Percentiles rank a stretch among this genome's conserved stretches.
These are phyloP conservation scores for Anoplopoma fimbria DNA, from an alignment of 2,113 vertebrate species.

Conservation along the genomic window DNA sequence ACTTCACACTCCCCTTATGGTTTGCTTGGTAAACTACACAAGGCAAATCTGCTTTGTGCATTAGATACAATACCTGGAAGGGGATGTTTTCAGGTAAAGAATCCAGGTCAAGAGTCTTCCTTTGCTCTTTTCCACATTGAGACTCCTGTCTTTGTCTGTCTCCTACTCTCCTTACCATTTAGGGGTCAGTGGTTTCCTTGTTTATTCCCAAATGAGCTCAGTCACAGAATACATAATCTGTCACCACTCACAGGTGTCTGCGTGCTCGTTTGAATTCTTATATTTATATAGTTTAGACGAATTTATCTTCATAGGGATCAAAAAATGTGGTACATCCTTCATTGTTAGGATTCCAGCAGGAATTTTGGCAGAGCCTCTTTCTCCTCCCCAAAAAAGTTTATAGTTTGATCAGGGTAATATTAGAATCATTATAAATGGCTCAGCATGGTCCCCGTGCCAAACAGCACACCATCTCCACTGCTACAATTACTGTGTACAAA, in stretches of 20 bases:
- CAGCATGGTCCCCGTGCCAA: neutral
- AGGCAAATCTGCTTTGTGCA: neutral
- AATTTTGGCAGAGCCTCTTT: neutral
- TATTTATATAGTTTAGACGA: constrained; percentile 3
- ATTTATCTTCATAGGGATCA: neutral
- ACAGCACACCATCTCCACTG: neutral
- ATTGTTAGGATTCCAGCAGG: neutral
- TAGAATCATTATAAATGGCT: constrained; percentile 9
- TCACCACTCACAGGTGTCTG: neutral
- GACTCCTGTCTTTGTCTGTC: no score
- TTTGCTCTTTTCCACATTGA: neutral
- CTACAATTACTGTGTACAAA: constrained; percentile 1
- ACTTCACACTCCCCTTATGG: constrained; percentile 5
- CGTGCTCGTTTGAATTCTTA: neutral
- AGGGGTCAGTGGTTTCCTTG: constrained; percentile 27
- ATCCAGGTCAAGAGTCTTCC: constrained; percentile 9
- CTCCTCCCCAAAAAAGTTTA: neutral
- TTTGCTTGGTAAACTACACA: constrained; percentile 33
- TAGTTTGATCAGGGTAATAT: constrained; percentile 7
- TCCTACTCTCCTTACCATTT: no score
- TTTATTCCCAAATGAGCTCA: constrained; percentile 26
- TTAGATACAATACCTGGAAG: neutral
- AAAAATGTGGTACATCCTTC: constrained; percentile 6
- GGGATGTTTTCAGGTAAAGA: constrained; percentile 5
- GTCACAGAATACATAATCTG: constrained; percentile 25